phyloP scores from a whole-genome alignment of 2,113 vertebrate species.

The Smithornis capensis region DNA sequence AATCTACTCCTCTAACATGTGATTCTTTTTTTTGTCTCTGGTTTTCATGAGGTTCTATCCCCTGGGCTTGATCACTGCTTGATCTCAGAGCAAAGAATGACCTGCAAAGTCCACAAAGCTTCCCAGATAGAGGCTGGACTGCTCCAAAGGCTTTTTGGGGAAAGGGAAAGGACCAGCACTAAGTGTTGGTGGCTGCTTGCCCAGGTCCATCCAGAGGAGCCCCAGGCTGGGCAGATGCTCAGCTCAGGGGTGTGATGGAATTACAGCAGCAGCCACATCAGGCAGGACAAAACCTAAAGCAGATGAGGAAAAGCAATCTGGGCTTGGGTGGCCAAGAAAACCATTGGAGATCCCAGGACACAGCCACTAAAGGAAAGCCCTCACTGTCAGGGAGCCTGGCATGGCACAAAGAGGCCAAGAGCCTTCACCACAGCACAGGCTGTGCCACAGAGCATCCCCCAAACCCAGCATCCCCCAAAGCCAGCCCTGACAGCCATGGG shows the following conservation, averaged over 20 bases:
- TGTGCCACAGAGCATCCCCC: not conserved
- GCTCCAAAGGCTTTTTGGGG: not conserved
- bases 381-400: not conserved
- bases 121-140: not conserved
- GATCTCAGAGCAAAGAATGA: not conserved
- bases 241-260: not conserved
- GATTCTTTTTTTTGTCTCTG: not conserved
- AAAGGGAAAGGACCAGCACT: not conserved
- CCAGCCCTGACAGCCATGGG: not conserved
- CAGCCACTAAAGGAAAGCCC: not conserved
- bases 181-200: not conserved
- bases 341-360: not conserved
- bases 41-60: not conserved
- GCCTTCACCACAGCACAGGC: not conserved
- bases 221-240: not conserved
- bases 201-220: not conserved
- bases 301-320: not conserved
- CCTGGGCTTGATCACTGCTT: not conserved
- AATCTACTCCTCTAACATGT: not conserved
- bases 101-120: not conserved
- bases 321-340: not conserved
- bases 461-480: not conserved
- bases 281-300: not conserved
- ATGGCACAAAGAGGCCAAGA: rapidly evolving
- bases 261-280: not conserved